A percentile compares a stretch with the other conserved stretches of the same genome.
Conservation (phyloP, 2,113 vertebrate species). For the Heterotilapia buettikoferi region DNA sequence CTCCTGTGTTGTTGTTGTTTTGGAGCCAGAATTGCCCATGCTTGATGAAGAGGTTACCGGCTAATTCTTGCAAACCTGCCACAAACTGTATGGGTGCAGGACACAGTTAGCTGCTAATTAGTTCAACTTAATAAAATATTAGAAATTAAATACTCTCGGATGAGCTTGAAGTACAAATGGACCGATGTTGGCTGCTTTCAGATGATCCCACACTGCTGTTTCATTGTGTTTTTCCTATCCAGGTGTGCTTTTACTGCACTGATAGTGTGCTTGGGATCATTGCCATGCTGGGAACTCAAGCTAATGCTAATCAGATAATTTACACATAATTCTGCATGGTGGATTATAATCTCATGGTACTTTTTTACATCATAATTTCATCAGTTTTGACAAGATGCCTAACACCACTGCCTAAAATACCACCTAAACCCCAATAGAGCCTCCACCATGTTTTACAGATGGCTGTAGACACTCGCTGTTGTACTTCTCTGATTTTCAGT, state of each 20-base stretch:
- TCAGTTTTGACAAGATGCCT: neutral
- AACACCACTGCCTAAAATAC: neutral
- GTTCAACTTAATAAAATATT: neutral
- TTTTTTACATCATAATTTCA: neutral
- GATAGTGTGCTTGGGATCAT: neutral
- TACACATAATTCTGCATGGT: neutral
- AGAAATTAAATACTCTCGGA: neutral
- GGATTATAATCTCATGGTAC: neutral
- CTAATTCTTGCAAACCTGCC: neutral
- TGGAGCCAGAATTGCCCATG: neutral
- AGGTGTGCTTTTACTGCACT: neutral
- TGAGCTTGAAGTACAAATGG: neutral
- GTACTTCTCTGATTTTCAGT: neutral
- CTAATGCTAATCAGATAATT: neutral
- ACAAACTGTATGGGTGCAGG: neutral
- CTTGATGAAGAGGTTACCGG: neutral
- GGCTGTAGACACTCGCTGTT: neutral
- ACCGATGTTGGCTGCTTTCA: fast-evolving
- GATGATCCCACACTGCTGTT: neutral
- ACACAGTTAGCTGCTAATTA: neutral
- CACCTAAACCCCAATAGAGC: neutral
- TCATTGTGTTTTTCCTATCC: neutral
- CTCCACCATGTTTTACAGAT: fast-evolving
- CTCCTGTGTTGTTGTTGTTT: neutral
- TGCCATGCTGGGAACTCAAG: neutral